Evolutionary conservation across 2,888 invertebrate genomes (phyloP).

Genomic region (Meiosimyza decipiens): DNA sequence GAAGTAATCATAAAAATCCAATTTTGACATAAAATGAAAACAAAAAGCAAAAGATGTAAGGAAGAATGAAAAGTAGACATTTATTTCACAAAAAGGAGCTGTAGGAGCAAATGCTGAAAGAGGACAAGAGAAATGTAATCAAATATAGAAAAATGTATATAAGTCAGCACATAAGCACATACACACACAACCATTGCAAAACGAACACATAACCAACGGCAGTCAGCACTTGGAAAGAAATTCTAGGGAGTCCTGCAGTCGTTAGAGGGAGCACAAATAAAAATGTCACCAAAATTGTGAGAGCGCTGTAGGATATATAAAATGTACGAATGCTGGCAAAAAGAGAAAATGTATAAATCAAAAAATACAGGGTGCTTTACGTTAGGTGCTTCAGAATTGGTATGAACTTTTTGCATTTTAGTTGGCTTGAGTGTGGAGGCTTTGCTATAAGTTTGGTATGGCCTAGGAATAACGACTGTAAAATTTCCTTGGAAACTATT

Average conservation of each 20-base stretch:
- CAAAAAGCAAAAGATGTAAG: no score
- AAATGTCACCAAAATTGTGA: conserved; percentile 25
- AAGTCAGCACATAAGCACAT: background rate
- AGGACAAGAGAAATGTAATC: background rate
- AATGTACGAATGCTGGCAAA: conserved; percentile 15
- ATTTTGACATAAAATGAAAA: conserved; percentile 6
- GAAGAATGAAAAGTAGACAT: background rate
- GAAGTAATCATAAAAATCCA: conserved; percentile 30
- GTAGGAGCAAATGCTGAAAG: background rate
- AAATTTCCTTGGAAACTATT: no score
- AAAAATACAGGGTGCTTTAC: no score
- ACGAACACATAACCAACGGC: no score
- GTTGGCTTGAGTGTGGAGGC: no score
- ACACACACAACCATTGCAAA: background rate
- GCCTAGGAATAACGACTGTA: no score
- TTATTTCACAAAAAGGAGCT: background rate
- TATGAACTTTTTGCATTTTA: no score
- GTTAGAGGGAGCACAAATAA: conserved; percentile 22
- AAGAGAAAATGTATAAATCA: background rate
- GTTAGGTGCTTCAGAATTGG: no score
- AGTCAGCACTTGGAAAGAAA: no score
- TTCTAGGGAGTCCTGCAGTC: background rate
- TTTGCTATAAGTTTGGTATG: no score
- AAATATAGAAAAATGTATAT: conserved; percentile 4
- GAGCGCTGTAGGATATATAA: conserved; percentile 12